Base-by-base conservation (phyloP, 2,797 vertebrate species). In the Heliangelus exortis region DNA sequence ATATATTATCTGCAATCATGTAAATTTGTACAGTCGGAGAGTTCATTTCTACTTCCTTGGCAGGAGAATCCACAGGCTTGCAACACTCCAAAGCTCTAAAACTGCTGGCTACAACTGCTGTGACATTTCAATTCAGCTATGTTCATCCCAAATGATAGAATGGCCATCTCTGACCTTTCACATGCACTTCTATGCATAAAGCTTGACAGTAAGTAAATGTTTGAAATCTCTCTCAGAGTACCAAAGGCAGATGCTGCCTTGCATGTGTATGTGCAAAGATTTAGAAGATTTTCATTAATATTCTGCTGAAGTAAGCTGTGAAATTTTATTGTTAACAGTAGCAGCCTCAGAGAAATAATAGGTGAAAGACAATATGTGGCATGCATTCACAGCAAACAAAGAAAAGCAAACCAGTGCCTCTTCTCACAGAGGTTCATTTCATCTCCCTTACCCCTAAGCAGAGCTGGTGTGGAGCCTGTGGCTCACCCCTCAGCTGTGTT, bases 81-180 rank as follows among this genome's bases (percentile, higher is more conserved):
- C 68, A 88, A 90, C 80, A 84, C 91, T 96, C 92, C 58, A 81
- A 95, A 96, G 93, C 94, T 96, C 92, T 94, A 92, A 96, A 95
- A 95, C 93, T 95, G 90, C 80, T 86, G 93, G 85, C 77, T 96
- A 89, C n/a, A 45, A 95, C 92, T 94, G 83, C 90, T 95, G 93
- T 96, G 96, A 96, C 94, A 97, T 96, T 96, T 96, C 92, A 96
- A 93, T 96, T 96, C 89, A 83, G 63, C 88, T 86, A 61, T 68
- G 89, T 89, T 95, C 91, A 86, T 95, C 92, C 61, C 89, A 92
- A 90, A 95, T 92, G 93, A 94, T 88, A 88, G 85, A 97, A 96
- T 7, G 20, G 94, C 93, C 67, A 61, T 86, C 87, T 84, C 91
- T 95, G 93, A 97, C 95, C 95, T 96, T 96, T 96, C 90, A 95